These are phyloP conservation scores for Pseudococcus viburni DNA, from an alignment of 2,888 invertebrate species.

Conservation along the genomic window DNA sequence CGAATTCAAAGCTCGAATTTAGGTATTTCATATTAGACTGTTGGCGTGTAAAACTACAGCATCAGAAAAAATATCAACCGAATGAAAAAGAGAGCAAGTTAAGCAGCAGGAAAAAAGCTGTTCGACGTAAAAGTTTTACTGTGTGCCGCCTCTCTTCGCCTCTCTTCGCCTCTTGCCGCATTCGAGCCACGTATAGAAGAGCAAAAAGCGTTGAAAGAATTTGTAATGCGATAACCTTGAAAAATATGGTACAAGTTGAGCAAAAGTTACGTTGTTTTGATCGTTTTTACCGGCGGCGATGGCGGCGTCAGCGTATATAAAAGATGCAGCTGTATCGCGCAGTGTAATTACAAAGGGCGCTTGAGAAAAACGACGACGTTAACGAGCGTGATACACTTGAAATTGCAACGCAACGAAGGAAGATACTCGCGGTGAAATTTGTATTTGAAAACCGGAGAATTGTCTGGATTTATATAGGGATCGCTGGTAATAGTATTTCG, in stretches of 20 bases:
- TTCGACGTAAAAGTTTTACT: slow-evolving; percentile 22
- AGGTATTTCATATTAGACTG: slow-evolving; percentile 18
- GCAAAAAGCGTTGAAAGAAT: slow-evolving; percentile 37
- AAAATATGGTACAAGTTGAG: slow-evolving; percentile 17
- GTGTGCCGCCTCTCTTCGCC: background rate
- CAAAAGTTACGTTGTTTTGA: slow-evolving; percentile 21
- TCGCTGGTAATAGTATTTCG: too few species aligned
- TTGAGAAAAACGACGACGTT: too few species aligned
- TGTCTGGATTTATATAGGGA: too few species aligned
- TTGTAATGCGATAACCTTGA: slow-evolving; percentile 47
- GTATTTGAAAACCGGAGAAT: too few species aligned
- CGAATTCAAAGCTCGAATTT: slow-evolving; percentile 36
- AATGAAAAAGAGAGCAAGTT: background rate
- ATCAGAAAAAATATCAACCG: background rate
- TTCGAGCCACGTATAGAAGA: slow-evolving; percentile 21
- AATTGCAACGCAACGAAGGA: too few species aligned
- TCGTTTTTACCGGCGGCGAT: background rate
- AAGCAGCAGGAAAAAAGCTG: background rate
- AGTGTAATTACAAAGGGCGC: background rate
- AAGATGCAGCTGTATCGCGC: background rate
- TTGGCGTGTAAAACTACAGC: slow-evolving; percentile 13
- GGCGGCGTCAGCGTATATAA: background rate
- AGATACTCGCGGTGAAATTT: too few species aligned
- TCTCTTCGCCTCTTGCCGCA: too few species aligned
- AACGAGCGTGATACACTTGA: too few species aligned